Evolutionary conservation across 2,888 invertebrate species (phyloP).

Genomic region (Escarpia spicata): DNA sequence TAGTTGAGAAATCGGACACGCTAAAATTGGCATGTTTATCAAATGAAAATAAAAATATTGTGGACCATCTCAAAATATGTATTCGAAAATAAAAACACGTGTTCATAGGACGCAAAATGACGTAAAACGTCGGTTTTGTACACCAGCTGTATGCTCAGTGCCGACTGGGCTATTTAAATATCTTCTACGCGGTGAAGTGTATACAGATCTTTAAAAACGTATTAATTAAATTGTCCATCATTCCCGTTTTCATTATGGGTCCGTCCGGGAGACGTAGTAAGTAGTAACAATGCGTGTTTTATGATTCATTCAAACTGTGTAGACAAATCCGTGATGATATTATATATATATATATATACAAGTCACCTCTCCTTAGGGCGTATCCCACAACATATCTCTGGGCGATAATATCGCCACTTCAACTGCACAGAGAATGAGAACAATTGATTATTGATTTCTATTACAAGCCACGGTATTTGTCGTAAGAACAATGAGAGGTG

Average conservation of each 20-base stretch:
- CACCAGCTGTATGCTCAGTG: background rate
- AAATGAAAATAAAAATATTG: background rate
- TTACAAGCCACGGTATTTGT: background rate
- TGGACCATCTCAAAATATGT: background rate
- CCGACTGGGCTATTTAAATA: background rate
- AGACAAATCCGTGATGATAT: background rate
- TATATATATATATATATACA: background rate
- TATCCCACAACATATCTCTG: background rate
- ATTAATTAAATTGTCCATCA: background rate
- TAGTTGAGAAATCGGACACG: background rate
- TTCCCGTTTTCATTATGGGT: background rate
- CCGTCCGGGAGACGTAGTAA: background rate
- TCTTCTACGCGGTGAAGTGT: background rate
- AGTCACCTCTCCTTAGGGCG: background rate
- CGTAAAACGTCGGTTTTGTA: background rate
- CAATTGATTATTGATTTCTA: background rate
- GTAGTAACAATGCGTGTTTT: background rate
- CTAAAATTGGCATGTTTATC: background rate
- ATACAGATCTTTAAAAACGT: background rate
- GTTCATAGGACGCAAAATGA: background rate
- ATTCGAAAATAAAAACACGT: background rate
- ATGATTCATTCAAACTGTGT: background rate
- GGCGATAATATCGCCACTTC: background rate
- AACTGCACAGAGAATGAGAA: background rate
- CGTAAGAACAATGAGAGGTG: background rate